phyloP scores from a whole-genome alignment of 2,888 invertebrate genomes.

The Trissoscelio sp. region DNA sequence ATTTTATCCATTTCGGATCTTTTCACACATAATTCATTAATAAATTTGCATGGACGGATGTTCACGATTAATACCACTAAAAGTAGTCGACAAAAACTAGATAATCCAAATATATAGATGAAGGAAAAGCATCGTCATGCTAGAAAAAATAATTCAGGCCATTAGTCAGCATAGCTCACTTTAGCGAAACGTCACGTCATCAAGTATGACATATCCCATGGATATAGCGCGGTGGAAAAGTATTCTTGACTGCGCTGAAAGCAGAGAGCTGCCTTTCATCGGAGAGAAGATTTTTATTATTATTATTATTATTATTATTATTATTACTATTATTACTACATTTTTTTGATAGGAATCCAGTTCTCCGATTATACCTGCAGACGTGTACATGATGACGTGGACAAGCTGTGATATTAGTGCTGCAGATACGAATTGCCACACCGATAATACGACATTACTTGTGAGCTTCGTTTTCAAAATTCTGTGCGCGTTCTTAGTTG shows the following conservation, averaged over 20 bases:
- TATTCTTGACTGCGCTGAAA: conserved; percentile 35
- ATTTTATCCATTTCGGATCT: too few relatives aligned
- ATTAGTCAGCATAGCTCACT: conserved; percentile 63
- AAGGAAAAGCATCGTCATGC: conserved; percentile 51
- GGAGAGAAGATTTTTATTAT: background rate
- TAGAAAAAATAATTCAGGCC: conserved; percentile 61
- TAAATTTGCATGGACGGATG: conserved; percentile 11
- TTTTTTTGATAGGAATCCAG: conserved; percentile 38
- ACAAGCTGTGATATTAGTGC: conserved; percentile 30
- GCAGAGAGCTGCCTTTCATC: conserved; percentile 8
- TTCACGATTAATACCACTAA: conserved; percentile 14
- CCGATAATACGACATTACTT: conserved; percentile 22
- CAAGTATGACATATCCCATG: conserved; percentile 56
- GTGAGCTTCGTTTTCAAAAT: conserved; percentile 45
- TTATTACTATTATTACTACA: too few relatives aligned
- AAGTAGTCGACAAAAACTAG: conserved; percentile 3
- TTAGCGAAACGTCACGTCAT: conserved; percentile 54
- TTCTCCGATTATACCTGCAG: conserved; percentile 34
- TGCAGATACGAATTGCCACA: conserved; percentile 37
- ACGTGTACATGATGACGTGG: conserved; percentile 31
- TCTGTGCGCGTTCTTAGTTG: conserved; percentile 34
- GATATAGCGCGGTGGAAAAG: conserved; percentile 46
- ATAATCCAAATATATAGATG: conserved; percentile 27
- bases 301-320: too few relatives aligned
- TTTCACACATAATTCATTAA: conserved; percentile 7